Conservation (phyloP, 2,113 vertebrate genomes). For the Dasyurus viverrinus region DNA sequence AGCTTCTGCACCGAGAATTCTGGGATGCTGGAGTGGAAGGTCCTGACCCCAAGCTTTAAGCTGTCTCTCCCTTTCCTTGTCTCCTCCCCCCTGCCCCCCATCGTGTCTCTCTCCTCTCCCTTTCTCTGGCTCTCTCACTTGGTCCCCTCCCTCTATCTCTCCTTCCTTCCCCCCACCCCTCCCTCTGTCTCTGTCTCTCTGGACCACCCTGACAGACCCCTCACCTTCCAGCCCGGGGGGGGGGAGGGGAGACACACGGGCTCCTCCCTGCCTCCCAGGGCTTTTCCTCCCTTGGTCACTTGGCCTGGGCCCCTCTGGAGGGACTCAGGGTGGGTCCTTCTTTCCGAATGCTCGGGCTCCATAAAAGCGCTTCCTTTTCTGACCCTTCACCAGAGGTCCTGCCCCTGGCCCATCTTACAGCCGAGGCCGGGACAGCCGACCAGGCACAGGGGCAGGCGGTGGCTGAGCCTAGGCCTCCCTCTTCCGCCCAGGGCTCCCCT, state of each 20-base stretch:
- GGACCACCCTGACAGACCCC: background rate
- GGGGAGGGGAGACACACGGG: background rate
- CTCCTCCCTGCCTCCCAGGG: background rate
- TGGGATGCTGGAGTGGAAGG: too few species aligned
- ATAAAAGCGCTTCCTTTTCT: too few species aligned
- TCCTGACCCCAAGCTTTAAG: too few species aligned
- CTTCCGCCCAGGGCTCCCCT: background rate
- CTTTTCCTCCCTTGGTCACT: background rate
- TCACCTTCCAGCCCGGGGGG: background rate
- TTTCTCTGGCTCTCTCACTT: too few species aligned
- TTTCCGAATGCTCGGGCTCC: background rate
- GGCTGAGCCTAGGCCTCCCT: background rate
- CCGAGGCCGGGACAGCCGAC: background rate
- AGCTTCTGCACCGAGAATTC: too few species aligned
- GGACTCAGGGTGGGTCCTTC: background rate
- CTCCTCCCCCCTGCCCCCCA: too few species aligned
- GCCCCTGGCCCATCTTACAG: background rate
- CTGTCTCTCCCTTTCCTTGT: too few species aligned
- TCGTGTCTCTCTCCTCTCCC: too few species aligned
- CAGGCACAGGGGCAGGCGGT: background rate
- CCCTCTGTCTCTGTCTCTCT: too few species aligned
- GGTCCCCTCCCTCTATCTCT: too few species aligned
- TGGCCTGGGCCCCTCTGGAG: background rate
- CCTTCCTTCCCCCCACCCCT: too few species aligned
- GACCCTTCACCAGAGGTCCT: background rate